These are phyloP conservation scores for Equus quagga DNA, from an alignment of 2,113 vertebrate species.

Conservation along the genomic window DNA sequence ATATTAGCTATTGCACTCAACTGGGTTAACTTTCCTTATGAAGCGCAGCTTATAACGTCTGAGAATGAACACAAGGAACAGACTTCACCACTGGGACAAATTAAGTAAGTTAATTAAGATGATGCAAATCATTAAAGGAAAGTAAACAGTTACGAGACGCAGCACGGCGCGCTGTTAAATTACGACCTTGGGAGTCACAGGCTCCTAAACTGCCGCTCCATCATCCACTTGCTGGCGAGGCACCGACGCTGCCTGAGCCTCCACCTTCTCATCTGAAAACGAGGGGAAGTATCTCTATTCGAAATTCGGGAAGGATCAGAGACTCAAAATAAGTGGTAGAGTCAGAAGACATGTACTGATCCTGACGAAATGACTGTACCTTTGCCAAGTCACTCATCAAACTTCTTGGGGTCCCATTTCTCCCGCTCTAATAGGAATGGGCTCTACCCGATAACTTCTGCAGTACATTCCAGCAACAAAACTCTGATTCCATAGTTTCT, in stretches of 20 bases:
- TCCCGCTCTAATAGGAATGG: background rate
- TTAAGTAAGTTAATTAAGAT: background rate
- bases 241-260: background rate
- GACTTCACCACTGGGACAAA: background rate
- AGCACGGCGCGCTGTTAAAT: background rate
- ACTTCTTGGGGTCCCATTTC: background rate
- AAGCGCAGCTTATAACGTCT: background rate
- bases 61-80: background rate
- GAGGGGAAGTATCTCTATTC: background rate
- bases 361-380: background rate
- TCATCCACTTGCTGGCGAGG: background rate
- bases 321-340: background rate
- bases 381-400: background rate
- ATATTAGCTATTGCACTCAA: background rate
- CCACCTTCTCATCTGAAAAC: background rate
- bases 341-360: background rate
- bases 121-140: constrained; percentile 8
- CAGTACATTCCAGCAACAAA: background rate
- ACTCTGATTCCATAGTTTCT: constrained; percentile 1
- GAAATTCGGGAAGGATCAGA: background rate
- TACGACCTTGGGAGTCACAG: background rate
- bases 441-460: background rate
- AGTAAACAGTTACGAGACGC: background rate
- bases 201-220: background rate
- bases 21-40: background rate